Evolutionary conservation across 2,888 invertebrate species (phyloP), one percentile per base, ranked within the genome.

Genomic region (Nomada ruficornis): DNA sequence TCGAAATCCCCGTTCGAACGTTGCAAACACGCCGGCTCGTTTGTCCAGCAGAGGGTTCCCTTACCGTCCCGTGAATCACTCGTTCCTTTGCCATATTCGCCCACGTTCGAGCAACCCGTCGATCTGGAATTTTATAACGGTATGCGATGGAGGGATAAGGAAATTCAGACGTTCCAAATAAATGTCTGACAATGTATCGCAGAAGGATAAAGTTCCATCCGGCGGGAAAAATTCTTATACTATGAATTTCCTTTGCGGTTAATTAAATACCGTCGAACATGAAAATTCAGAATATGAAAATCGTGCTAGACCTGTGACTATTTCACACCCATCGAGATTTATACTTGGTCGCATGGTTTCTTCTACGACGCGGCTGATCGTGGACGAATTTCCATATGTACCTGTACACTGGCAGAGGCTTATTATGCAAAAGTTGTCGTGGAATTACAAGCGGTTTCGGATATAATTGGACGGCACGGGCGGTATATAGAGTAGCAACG

Each of bases 111-210:
- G 57, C 65, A 79, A 72, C 64, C 47, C 68, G 68, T 69, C 80
- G 80, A 74, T 81, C 57, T 64, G 29, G 54, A 59, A 81, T 36
- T 81, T 81, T 80, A 80, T 80, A 70, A n/a, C 13, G 50, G n/a
- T 36, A 7, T 36, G 26, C 2, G 36, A 18, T 15, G 68, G 67
- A 42, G 36, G 36, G 7, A 36, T 36, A 36, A 36, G 36, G n/a
- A 69, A 71, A 67, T 81, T 80, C 81, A 52, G 54, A 20, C 54
- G 44, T 36, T 20, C 50, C 73, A 7, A 79, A 80, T 78, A n/a
- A 73, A 80, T 79, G 73, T 64, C 29, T 42, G 29, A 72, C 73
- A 50, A 80, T 73, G 44, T 79, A 36, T 36, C 36, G 36, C 36
- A 5, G 36, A 7, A 36, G 36, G 36, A 36, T 36, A 36, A 36